phyloP scores from a whole-genome alignment of 2,888 invertebrate genomes.

The Drosophila silvestris region DNA sequence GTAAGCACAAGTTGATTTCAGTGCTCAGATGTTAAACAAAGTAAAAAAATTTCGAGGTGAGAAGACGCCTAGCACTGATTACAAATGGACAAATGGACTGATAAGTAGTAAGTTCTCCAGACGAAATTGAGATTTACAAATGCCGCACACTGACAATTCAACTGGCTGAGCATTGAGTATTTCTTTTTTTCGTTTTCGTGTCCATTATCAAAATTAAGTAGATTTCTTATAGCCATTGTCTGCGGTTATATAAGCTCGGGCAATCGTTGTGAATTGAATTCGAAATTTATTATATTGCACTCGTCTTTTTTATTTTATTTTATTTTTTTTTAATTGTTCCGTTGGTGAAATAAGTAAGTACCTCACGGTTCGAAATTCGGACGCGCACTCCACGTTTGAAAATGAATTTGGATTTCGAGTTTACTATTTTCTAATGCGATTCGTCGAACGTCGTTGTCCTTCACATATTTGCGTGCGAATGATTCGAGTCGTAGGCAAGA shows the following conservation, averaged over 20 bases:
- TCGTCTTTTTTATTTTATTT: constrained; percentile 6
- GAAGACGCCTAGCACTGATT: constrained; percentile 32
- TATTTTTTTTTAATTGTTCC: constrained; percentile 28
- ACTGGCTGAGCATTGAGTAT: constrained; percentile 7
- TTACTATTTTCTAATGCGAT: constrained; percentile 53
- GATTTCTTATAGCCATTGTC: constrained; percentile 9
- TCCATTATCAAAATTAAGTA: constrained; percentile 34
- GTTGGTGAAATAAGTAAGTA: constrained; percentile 44
- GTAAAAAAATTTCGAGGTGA: background rate
- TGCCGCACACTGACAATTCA: constrained; percentile 12
- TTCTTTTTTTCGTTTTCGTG: background rate
- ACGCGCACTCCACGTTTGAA: constrained; percentile 75
- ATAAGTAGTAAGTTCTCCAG: background rate
- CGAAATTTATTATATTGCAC: constrained; percentile 25
- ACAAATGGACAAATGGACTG: constrained; percentile 29
- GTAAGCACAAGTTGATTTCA: constrained; percentile 24
- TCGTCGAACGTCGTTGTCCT: constrained; percentile 79
- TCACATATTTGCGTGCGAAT: constrained; percentile 80
- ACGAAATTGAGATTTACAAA: constrained; percentile 26
- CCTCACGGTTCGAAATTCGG: constrained; percentile 79
- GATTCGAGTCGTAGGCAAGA: constrained; percentile 69
- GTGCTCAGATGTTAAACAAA: constrained; percentile 24
- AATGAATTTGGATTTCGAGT: constrained; percentile 50
- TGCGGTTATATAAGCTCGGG: constrained; percentile 39
- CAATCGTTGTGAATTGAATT: constrained; percentile 13